Evolutionary conservation across 2,797 vertebrate species (phyloP).

Genomic region (Pangasius sanitwongsei): DNA sequence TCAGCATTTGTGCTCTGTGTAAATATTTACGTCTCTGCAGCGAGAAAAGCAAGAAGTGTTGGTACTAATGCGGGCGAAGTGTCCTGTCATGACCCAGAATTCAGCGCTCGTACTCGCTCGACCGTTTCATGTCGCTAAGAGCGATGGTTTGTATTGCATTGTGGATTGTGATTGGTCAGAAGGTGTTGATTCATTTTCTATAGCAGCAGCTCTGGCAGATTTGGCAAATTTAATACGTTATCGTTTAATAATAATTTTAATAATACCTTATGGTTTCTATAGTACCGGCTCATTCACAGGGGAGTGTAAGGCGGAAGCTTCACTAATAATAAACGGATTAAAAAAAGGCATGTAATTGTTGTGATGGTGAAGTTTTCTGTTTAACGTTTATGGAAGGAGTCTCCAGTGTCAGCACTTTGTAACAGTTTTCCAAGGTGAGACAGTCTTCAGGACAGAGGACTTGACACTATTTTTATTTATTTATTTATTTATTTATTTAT

Average conservation of each 20-base stretch:
- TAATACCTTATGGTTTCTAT: background rate
- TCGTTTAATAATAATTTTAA: background rate
- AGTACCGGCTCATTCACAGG: background rate
- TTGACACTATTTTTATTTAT: background rate
- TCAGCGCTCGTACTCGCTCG: background rate
- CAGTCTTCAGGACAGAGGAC: background rate
- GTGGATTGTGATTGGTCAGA: background rate
- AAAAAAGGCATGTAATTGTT: background rate
- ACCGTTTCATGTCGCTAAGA: background rate
- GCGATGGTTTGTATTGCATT: no score
- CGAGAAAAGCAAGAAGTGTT: constrained; percentile 34
- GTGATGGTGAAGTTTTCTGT: background rate
- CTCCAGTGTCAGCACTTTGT: background rate
- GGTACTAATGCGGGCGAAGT: constrained; percentile 38
- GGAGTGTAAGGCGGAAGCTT: background rate
- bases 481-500: no score
- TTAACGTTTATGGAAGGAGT: background rate
- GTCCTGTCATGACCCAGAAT: constrained; percentile 9
- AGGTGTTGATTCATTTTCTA: background rate
- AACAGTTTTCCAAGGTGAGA: background rate
- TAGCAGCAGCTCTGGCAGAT: background rate
- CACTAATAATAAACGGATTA: no score
- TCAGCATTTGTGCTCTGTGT: constrained; percentile 45
- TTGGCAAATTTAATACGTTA: background rate
- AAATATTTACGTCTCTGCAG: constrained; percentile 49